Evolutionary conservation across 1,140 invertebrate genomes (phyloP).

Genomic region (Drosophila athabasca): DNA sequence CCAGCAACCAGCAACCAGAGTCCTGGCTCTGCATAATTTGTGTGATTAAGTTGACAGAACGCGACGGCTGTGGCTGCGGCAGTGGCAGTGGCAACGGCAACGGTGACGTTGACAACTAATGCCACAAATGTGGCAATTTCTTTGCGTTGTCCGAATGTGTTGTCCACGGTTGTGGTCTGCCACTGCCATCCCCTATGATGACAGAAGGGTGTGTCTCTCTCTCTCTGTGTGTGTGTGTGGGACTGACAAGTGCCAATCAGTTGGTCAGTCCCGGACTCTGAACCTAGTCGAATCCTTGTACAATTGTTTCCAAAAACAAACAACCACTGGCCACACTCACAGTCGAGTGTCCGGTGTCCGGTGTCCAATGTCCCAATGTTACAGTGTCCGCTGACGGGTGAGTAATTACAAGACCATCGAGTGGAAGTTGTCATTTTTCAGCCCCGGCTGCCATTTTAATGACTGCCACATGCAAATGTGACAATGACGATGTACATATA

Average conservation of each 20-base stretch:
- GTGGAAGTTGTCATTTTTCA: constrained; percentile 77
- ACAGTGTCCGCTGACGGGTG: constrained; percentile 21
- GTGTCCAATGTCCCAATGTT: background rate
- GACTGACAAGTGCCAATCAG: background rate
- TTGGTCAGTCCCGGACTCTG: background rate
- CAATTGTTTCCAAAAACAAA: constrained; percentile 56
- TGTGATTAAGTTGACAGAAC: constrained; percentile 64
- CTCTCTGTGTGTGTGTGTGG: background rate
- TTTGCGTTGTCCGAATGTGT: constrained; percentile 69
- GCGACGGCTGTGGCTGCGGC: constrained; percentile 23
- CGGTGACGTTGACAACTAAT: constrained; percentile 51
- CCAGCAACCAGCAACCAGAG: constrained; percentile 5
- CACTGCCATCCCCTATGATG: no score
- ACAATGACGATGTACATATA: constrained; percentile 64
- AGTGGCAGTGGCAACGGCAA: no score
- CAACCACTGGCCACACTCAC: constrained; percentile 21
- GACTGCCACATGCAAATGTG: constrained; percentile 71
- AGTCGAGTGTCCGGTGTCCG: no score
- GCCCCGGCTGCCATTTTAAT: constrained; percentile 59
- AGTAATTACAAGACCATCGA: constrained; percentile 67
- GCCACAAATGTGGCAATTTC: constrained; percentile 66
- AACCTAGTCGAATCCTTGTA: constrained; percentile 17
- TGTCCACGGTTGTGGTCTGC: constrained; percentile 35
- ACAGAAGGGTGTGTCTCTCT: no score
- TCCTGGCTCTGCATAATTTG: constrained; percentile 52